Evolutionary conservation across 2,113 vertebrate genomes (phyloP).

Genomic region (Oryzias celebensis): DNA sequence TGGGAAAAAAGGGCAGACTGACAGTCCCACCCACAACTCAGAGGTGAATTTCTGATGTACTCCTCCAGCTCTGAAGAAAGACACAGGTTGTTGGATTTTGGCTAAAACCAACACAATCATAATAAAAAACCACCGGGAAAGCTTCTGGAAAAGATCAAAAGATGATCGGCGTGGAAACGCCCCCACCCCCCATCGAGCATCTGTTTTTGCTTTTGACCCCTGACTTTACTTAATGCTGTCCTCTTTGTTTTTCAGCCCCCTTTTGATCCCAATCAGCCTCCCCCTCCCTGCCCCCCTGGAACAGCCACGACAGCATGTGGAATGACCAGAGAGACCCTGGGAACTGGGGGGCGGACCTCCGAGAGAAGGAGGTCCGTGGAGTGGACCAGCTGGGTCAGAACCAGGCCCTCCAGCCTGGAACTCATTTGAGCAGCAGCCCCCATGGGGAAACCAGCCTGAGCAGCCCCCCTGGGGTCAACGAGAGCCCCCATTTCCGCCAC

Average conservation of each 20-base stretch:
- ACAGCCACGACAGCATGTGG: slow-evolving; percentile 96
- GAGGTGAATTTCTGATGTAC: too few relatives aligned
- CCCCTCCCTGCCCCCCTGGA: slow-evolving; percentile 97
- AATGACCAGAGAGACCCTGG: slow-evolving; percentile 91
- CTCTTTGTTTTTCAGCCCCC: slow-evolving; percentile 62
- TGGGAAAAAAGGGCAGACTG: too few relatives aligned
- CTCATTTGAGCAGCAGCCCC: slow-evolving; percentile 87
- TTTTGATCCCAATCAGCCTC: slow-evolving; percentile 84
- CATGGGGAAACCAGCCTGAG: slow-evolving; percentile 90
- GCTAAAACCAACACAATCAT: too few relatives aligned
- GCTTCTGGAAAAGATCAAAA: too few relatives aligned
- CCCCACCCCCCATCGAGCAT: too few relatives aligned
- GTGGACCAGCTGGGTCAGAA: slow-evolving; percentile 83
- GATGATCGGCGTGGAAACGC: too few relatives aligned
- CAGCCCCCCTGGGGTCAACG: slow-evolving; percentile 96
- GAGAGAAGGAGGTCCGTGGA: slow-evolving; percentile 85
- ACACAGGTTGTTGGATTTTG: too few relatives aligned
- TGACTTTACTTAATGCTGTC: slow-evolving; percentile 1
- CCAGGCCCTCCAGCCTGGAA: slow-evolving; percentile 86
- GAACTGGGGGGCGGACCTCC: slow-evolving; percentile 86
- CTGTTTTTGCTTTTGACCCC: background rate
- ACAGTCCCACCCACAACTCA: too few relatives aligned
- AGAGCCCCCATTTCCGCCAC: slow-evolving; percentile 88
- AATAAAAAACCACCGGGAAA: too few relatives aligned
- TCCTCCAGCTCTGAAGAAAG: too few relatives aligned